phyloP scores from a whole-genome alignment of 2,113 vertebrate genomes.

The Triplophysa tibetana region DNA sequence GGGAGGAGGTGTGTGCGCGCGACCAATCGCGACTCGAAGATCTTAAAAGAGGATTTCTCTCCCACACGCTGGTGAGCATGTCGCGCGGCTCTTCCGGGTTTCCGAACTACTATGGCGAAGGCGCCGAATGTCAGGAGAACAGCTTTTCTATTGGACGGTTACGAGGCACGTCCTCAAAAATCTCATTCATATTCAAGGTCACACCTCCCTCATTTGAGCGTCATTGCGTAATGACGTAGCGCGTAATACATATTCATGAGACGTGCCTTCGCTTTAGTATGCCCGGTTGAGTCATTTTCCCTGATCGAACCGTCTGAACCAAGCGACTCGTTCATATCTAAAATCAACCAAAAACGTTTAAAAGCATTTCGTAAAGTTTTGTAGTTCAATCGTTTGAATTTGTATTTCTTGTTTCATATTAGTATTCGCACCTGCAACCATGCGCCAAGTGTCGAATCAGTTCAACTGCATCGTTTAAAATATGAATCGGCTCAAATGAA shows the following conservation, averaged over 20 bases:
- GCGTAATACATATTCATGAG: not conserved
- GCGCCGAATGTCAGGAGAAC: not conserved
- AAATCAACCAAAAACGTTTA: no score
- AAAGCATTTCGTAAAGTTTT: no score
- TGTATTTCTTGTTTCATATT: no score
- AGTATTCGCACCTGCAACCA: no score
- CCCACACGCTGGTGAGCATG: not conserved
- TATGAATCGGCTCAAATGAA: not conserved
- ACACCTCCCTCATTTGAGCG: not conserved
- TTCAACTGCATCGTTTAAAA: not conserved
- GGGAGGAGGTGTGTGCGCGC: constrained; percentile 15
- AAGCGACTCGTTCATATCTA: not conserved
- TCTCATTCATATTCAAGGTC: not conserved
- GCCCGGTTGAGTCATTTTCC: not conserved
- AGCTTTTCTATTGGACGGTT: not conserved
- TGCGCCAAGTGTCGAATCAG: not conserved
- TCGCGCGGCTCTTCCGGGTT: not conserved
- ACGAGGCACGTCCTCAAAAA: not conserved
- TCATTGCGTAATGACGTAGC: not conserved
- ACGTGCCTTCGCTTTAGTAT: not conserved
- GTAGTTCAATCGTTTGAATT: no score
- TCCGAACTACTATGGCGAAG: not conserved
- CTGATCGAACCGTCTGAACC: not conserved
- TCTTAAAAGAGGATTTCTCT: not conserved
- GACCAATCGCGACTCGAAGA: not conserved